Evolutionary conservation across 1,140 invertebrate species (phyloP).

Genomic region (Bradynema listronoti): DNA sequence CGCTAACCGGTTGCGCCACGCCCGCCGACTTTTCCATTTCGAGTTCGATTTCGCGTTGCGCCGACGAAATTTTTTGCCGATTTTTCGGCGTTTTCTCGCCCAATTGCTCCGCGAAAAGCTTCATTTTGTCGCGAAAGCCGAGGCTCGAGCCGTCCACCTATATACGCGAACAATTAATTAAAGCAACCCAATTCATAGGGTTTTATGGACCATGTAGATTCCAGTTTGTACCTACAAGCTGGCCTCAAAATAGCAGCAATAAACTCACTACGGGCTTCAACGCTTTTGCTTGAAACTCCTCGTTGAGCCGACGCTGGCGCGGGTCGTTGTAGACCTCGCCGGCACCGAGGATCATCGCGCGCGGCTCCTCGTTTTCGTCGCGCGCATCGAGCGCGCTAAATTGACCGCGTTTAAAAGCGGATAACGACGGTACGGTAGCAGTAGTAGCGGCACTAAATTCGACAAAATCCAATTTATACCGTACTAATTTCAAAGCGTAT

Average conservation of each 20-base stretch:
- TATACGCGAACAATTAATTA: too few relatives aligned
- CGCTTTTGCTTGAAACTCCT: constrained; percentile 55
- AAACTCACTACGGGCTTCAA: constrained; percentile 39
- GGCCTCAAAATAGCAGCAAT: constrained; percentile 6
- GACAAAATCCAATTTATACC: too few relatives aligned
- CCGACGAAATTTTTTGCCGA: constrained; percentile 58
- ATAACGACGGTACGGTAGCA: too few relatives aligned
- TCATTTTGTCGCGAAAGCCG: constrained; percentile 61
- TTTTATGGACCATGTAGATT: not conserved
- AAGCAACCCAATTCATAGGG: too few relatives aligned
- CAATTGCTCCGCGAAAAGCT: constrained; percentile 59
- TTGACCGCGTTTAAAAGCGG: too few relatives aligned
- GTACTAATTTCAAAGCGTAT: too few relatives aligned
- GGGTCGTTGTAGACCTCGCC: constrained; percentile 62
- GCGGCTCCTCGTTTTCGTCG: constrained; percentile 27
- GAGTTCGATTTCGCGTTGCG: constrained; percentile 40
- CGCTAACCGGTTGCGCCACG: too few relatives aligned
- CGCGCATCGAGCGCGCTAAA: too few relatives aligned
- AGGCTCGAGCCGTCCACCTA: constrained; percentile 35
- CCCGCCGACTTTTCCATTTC: too few relatives aligned
- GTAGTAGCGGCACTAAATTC: too few relatives aligned
- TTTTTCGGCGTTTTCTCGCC: constrained; percentile 58
- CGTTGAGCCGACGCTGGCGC: constrained; percentile 57
- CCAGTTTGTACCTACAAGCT: not conserved
- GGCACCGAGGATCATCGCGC: constrained; percentile 56